These are phyloP conservation scores for Limnephilus auricula DNA, from an alignment of 2,888 invertebrate genomes.

Conservation along the genomic window DNA sequence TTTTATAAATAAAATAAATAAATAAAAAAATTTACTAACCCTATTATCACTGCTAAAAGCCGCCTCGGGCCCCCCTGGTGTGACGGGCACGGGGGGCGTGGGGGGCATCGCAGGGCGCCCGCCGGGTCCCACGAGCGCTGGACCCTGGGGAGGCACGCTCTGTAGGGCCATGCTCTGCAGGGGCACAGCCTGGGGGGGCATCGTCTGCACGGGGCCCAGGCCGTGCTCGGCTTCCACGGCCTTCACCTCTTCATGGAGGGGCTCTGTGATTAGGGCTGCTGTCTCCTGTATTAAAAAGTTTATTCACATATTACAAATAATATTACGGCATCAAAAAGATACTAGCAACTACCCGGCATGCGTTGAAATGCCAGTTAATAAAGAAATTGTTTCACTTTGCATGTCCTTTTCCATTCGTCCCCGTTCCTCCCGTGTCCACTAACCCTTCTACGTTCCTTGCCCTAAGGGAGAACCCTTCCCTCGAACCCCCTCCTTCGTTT, in stretches of 20 bases:
- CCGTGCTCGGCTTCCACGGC: slow-evolving; percentile 2
- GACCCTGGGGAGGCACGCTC: neutral
- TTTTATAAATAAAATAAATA: neutral
- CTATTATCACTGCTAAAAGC: slow-evolving; percentile 82
- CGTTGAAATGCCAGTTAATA: too few relatives aligned
- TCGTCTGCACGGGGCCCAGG: neutral
- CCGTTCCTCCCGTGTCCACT: too few relatives aligned
- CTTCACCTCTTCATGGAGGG: neutral
- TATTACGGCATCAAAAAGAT: too few relatives aligned
- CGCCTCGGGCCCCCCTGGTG: slow-evolving; percentile 77
- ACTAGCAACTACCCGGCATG: too few relatives aligned
- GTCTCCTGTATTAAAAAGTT: slow-evolving; percentile 23
- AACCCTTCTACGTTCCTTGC: too few relatives aligned
- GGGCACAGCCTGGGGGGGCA: neutral
- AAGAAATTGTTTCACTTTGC: too few relatives aligned
- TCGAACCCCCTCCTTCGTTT: too few relatives aligned
- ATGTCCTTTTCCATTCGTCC: too few relatives aligned
- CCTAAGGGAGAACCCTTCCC: too few relatives aligned
- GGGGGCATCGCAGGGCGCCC: slow-evolving; percentile 54
- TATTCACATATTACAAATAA: too few relatives aligned
- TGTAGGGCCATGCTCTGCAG: neutral
- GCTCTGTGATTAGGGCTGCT: slow-evolving; percentile 6
- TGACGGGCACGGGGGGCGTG: slow-evolving; percentile 67
- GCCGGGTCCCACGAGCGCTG: neutral
- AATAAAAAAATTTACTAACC: slow-evolving; percentile 72